phyloP scores from a whole-genome alignment of 2,888 invertebrate species.

The Agriopis leucophaearia region DNA sequence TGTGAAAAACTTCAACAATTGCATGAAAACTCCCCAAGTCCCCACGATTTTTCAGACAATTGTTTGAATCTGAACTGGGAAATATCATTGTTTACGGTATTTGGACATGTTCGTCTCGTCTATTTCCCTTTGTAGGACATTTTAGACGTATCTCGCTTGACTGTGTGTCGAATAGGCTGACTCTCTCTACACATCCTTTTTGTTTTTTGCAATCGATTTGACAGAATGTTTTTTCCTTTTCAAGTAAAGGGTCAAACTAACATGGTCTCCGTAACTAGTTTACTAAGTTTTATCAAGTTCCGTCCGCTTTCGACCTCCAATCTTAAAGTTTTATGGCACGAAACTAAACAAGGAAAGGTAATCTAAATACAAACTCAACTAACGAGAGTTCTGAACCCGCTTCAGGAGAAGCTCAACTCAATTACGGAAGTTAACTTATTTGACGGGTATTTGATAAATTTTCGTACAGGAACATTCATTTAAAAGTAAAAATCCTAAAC shows the following conservation, averaged over 20 bases:
- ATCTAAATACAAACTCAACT: slow-evolving; percentile 32
- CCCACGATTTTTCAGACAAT: too few relatives aligned
- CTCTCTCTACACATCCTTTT: too few relatives aligned
- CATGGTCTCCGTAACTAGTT: slow-evolving; percentile 37
- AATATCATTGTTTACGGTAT: neutral
- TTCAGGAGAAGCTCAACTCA: slow-evolving; percentile 16
- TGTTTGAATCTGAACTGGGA: neutral
- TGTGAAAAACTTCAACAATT: neutral
- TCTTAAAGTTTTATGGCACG: slow-evolving; percentile 34
- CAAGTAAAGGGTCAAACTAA: neutral
- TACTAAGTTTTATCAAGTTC: slow-evolving; percentile 22
- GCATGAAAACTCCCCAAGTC: too few relatives aligned
- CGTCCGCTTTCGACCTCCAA: slow-evolving; percentile 30
- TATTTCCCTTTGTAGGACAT: too few relatives aligned
- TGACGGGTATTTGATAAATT: slow-evolving; percentile 2
- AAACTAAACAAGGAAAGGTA: slow-evolving; percentile 24
- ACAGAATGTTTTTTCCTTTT: neutral
- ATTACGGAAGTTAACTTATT: slow-evolving; percentile 9
- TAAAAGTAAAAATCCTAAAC: too few relatives aligned
- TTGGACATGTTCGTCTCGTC: too few relatives aligned
- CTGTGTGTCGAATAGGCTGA: too few relatives aligned
- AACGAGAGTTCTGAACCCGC: slow-evolving; percentile 21
- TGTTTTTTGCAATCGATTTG: neutral
- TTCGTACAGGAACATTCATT: neutral
- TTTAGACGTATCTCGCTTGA: too few relatives aligned